Percentiles rank a stretch among this genome's conserved stretches.
Evolutionary conservation across 2,797 vertebrate species (phyloP).

Genomic region (Silurus lanzhouensis): DNA sequence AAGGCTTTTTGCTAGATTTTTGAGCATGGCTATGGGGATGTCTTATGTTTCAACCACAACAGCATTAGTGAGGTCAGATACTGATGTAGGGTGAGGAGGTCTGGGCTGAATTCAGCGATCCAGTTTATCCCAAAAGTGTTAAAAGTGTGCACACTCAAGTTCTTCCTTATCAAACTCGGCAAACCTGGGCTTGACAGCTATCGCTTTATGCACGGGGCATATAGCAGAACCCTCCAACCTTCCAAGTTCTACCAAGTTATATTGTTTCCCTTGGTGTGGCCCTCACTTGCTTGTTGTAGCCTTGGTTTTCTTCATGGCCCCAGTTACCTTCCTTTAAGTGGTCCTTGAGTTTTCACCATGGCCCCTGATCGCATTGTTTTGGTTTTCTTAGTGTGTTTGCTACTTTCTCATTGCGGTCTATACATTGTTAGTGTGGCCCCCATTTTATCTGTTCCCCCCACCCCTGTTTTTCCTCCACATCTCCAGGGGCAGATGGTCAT

Average conservation of each 20-base stretch:
- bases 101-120: background rate
- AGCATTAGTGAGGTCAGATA: background rate
- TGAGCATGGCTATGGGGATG: background rate
- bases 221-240: too few relatives aligned
- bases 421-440: background rate
- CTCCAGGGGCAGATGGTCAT: slow-evolving; percentile 61
- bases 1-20: background rate
- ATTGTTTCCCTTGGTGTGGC: background rate
- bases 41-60: background rate
- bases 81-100: background rate
- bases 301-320: background rate
- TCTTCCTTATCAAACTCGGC: background rate
- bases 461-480: slow-evolving; percentile 45
- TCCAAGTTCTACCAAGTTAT: background rate
- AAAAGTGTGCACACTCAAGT: background rate
- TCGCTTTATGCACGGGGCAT: background rate
- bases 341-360: background rate
- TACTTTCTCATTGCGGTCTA: background rate
- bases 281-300: background rate
- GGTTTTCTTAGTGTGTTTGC: background rate
- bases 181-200: background rate
- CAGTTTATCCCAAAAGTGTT: background rate
- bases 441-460: background rate
- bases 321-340: background rate
- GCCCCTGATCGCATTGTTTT: background rate